Base-by-base conservation (phyloP, 2,888 invertebrate genomes). In the Pegoplata infirma region DNA sequence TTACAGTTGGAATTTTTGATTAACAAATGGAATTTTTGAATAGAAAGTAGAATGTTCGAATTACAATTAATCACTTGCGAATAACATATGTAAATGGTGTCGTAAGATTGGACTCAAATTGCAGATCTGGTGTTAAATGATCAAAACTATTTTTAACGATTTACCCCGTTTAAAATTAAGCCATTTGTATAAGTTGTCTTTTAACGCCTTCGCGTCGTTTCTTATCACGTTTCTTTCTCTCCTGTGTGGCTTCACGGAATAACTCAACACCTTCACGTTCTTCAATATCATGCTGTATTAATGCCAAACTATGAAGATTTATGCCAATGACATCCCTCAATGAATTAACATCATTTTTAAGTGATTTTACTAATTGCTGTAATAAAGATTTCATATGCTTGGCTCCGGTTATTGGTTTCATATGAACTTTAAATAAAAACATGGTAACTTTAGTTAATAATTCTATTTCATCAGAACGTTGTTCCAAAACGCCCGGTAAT, bases 251-350 rank as follows among this genome's bases (percentile, higher is more conserved):
- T 83, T 97, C 97, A 73, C 91, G 91, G 90, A 97, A 97, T 81
- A 96, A 90, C 83, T 93, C 93, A 21, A 96, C 92, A 63, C 94
- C 93, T 82, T 95, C 93, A 1, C 92, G 91, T 81, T 93, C 93
- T 89, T 97, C 97, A 10, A 95, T 91, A 80, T 94, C 93, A 66
- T 93, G 92, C 84, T 95, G 94, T 61, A 96, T 86, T 89, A 94
- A 93, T 75, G 93, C 92, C 85, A 98, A 90, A 0, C 95, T 96
- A 87, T 96, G 94, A 80, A 95, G 90, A 90, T 98, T 98, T 88
- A 93, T 94, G 4, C 97, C 98, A 55, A 96, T 92, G 84, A 93
- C 91, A 87, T 97, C 96, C 93, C 97, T 90, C 14, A 92, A 77
- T 5, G 87, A 84, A 14, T 80, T 81, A 0, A 89, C 83, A 25